Conservation (phyloP, 2,113 vertebrate genomes). For the Progne subis region DNA sequence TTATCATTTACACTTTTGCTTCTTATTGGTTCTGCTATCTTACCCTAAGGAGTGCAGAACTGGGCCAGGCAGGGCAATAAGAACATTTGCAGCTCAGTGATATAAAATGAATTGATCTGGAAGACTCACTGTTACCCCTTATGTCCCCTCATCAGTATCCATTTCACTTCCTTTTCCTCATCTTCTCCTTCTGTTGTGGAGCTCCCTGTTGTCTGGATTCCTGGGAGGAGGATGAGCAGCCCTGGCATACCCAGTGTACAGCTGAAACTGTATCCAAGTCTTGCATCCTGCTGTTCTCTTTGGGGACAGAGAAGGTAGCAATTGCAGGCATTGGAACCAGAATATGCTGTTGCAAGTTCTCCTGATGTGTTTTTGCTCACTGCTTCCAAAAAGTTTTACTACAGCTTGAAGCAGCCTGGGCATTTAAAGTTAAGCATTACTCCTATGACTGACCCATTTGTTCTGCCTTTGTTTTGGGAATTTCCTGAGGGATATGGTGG, state of each 20-base stretch:
- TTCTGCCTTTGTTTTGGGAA: not conserved
- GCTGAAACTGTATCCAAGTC: not conserved
- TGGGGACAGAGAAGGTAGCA: not conserved
- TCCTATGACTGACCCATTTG: not conserved
- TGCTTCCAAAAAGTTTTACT: not conserved
- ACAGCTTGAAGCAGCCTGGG: not conserved
- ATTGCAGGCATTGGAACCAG: not conserved
- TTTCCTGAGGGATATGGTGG: not conserved
- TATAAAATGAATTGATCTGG: not conserved
- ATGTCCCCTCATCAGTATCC: not conserved
- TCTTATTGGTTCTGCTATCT: not conserved
- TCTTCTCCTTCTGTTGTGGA: not conserved
- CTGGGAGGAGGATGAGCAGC: not conserved
- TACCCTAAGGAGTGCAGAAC: not conserved
- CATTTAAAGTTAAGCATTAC: not conserved
- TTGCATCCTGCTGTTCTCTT: not conserved
- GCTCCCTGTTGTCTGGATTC: not conserved
- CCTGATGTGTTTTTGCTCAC: not conserved
- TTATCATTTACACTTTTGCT: slow-evolving; percentile 3
- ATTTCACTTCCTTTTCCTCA: not conserved
- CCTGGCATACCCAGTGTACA: accelerated
- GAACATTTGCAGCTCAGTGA: not conserved
- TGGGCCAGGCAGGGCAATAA: not conserved
- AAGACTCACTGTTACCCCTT: not conserved
- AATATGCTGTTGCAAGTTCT: not conserved